These are phyloP conservation scores for Mycalesis mineus DNA, from an alignment of 2,888 invertebrate genomes.

Conservation along the genomic window DNA sequence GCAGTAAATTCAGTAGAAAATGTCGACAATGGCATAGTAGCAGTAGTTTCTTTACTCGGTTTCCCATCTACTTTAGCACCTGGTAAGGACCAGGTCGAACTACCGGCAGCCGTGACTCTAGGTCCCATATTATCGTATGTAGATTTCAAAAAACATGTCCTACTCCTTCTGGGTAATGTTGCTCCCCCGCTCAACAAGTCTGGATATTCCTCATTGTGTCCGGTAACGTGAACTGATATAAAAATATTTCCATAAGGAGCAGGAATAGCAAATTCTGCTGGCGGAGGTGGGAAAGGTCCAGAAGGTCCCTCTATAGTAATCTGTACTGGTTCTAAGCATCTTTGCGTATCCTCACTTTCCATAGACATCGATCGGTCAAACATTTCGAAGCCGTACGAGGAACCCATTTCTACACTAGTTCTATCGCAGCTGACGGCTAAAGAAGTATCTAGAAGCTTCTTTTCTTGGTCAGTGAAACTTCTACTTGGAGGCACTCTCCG, in stretches of 20 bases:
- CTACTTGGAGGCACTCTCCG: conserved; percentile 82
- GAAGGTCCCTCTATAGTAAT: conserved; percentile 78
- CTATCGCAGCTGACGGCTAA: conserved; percentile 80
- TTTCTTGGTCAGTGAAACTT: conserved; percentile 92
- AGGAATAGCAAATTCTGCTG: conserved; percentile 70
- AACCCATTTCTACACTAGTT: conserved; percentile 81
- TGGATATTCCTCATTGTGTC: conserved; percentile 85
- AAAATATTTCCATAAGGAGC: conserved; percentile 85
- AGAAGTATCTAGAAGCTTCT: conserved; percentile 89
- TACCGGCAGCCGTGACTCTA: conserved; percentile 91
- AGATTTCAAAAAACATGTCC: conserved; percentile 76
- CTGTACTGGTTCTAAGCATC: conserved; percentile 78
- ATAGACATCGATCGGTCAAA: conserved; percentile 69
- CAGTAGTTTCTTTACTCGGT: conserved; percentile 43
- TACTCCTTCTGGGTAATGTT: conserved; percentile 72
- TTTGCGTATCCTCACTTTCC: conserved; percentile 67
- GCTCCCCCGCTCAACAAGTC: conserved; percentile 81
- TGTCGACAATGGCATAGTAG: conserved; percentile 50
- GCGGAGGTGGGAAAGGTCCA: conserved; percentile 65
- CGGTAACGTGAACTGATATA: conserved; percentile 89
- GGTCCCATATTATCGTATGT: conserved; percentile 95
- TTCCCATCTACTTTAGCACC: conserved; percentile 62
- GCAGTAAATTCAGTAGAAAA: conserved; percentile 74
- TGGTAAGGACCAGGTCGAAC: conserved; percentile 90
- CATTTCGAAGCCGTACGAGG: conserved; percentile 73